Evolutionary conservation across 2,888 invertebrate species (phyloP), one percentile per base, ranked within the genome.

Genomic region (Parascotia fuliginaria): DNA sequence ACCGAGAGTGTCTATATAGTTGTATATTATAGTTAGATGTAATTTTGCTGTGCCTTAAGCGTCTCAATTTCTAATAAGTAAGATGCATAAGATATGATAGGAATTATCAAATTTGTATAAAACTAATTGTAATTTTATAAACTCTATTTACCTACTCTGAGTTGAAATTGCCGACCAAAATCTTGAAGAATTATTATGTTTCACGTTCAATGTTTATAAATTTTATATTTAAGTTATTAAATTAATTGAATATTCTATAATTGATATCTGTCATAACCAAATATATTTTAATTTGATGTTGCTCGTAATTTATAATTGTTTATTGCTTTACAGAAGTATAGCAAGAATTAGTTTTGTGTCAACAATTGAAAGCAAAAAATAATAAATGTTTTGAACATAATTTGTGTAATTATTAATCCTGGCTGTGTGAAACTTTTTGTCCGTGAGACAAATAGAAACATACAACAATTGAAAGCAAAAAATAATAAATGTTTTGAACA

Each of bases 11-110:
- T 90, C 85, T 85, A 85, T 76, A 67, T 77, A 77, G 63, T 59
- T 71, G 57, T 84, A 83, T 66, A 80, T 77, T 83, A 68, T 86
- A 90, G 77, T 79, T 87, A 91, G 88, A 69, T 83, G 85, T 89
- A 90, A 90, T 85, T 86, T 87, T 82, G 85, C 88, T 85, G 91
- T 92, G 91, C 91, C 91, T 92, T 92, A 91, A 80, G 89, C 87
- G 91, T 92, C 89, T 91, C 91, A 92, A 91, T 91, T 91, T 91
- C 83, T 83, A 81, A 80, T 80, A 79, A 81, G 73, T 86, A 85
- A 83, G 83, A 82, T 80, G 79, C 78, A 75, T 77, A 65, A 73
- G 75, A 69, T 72, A 76, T 75, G 75, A 75, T 81, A 81, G 75
- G 73, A 74, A 79, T 73, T 83, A 87, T 84, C 83, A 85, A 79